Evolutionary conservation across 1,140 invertebrate species (phyloP), one percentile per base, ranked within the genome.

Genomic region (Sycophila sp.): DNA sequence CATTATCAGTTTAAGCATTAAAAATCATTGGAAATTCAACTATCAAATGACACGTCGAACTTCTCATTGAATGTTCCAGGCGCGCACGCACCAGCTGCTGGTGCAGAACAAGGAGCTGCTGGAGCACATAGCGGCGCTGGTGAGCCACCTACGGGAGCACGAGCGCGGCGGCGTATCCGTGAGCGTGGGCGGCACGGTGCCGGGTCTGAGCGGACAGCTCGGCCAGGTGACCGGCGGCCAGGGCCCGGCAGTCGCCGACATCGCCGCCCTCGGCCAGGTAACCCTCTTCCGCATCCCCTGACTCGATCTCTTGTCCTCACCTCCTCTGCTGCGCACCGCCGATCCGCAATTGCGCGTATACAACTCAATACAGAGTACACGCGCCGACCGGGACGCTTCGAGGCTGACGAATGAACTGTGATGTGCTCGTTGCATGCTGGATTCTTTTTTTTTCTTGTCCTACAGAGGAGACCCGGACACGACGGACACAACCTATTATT

Each of bases 51-150:
- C n/a, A n/a, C n/a, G n/a, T n/a, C n/a, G n/a, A 22, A 47, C 10
- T 40, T 22, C 30, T 62, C 53, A 26, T 69, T 79, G n/a, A n/a
- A n/a, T n/a, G n/a, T n/a, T 76, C 42, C 55, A 98, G 94, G 91
- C 96, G 19, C 89, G 96, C 73, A 97, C 95, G 40, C 96, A 98
- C 82, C 96, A 98, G 82, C 86, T 99, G 26, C 84, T 98, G 72
- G 91, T 96, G 30, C 96, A 98, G 79, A 99, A 99, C 86, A 92
- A 95, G 69, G 97, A 99, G 80, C 86, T 99, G 7, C 85, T 99
- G 45, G 96, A 99, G 77, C 97, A 98, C 82, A 94, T 98, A 75
- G 92, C 94, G 64, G 92, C 92, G 1, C 87, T 99, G 68, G 95
- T 98, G 0, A 86, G 90, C 5, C 93, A 95, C 76, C 87, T 97